These are phyloP conservation scores for Ips typographus DNA, from an alignment of 1,140 invertebrate genomes.

Conservation along the genomic window DNA sequence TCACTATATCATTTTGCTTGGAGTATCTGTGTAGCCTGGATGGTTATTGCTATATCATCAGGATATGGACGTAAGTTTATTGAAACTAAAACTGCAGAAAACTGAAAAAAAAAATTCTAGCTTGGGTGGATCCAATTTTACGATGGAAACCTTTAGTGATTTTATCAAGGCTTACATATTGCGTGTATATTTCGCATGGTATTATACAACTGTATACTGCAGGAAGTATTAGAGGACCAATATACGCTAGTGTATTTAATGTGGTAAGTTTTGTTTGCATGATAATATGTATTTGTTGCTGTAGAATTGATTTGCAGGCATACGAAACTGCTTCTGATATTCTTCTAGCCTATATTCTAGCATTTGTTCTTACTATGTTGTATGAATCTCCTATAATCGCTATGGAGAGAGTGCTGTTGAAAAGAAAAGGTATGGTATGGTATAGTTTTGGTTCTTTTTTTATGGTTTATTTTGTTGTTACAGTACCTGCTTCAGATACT, in stretches of 20 bases:
- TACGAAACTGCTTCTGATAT: slow-evolving; percentile 33
- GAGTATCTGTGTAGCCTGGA: slow-evolving; percentile 70
- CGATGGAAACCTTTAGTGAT: slow-evolving; percentile 66
- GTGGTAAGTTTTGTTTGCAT: slow-evolving; percentile 17
- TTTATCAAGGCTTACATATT: slow-evolving; percentile 68
- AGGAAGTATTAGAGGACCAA: slow-evolving; percentile 59
- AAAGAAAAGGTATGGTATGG: slow-evolving; percentile 19
- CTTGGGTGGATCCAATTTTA: slow-evolving; percentile 61
- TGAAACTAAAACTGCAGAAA: background rate
- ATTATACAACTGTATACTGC: slow-evolving; percentile 64
- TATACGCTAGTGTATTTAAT: slow-evolving; percentile 38
- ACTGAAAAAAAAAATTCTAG: slow-evolving; percentile 47
- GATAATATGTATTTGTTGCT: too few species aligned
- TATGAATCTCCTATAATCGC: slow-evolving; percentile 38
- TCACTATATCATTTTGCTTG: slow-evolving; percentile 66
- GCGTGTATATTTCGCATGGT: slow-evolving; percentile 71
- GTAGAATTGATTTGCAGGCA: slow-evolving; percentile 19
- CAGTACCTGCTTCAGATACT: background rate
- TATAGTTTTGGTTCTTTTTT: background rate
- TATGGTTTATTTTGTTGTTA: too few species aligned
- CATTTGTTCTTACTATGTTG: slow-evolving; percentile 31
- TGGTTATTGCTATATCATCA: slow-evolving; percentile 58
- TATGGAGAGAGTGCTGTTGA: slow-evolving; percentile 31
- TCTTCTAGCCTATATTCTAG: slow-evolving; percentile 30
- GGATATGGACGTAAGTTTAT: slow-evolving; percentile 42